phyloP scores from a whole-genome alignment of 2,113 vertebrate genomes.

The Vidua macroura region DNA sequence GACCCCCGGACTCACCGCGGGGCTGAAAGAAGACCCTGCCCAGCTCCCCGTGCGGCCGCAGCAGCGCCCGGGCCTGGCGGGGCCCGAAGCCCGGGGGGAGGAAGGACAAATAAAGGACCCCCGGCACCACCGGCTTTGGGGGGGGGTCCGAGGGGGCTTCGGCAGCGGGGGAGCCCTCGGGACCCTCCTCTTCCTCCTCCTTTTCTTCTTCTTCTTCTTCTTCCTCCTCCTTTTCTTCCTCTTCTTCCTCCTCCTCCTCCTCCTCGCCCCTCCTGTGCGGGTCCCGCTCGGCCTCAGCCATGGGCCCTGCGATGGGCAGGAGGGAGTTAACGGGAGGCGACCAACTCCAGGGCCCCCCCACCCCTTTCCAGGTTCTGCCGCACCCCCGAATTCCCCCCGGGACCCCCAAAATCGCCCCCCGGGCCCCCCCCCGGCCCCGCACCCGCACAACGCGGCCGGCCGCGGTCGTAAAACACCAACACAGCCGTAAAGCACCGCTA shows the following conservation, averaged over 20 bases:
- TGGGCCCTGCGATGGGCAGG: not conserved
- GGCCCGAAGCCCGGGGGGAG: not conserved
- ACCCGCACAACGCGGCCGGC: too few species aligned
- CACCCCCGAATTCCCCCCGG: not conserved
- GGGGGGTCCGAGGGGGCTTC: not conserved
- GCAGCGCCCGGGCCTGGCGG: not conserved
- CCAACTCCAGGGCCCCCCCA: too few species aligned
- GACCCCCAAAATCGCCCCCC: not conserved
- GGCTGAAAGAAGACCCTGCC: not conserved
- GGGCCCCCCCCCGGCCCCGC: too few species aligned
- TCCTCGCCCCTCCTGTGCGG: not conserved
- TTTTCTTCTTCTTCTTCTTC: not conserved
- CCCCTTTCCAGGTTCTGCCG: too few species aligned
- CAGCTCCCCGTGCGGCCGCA: not conserved
- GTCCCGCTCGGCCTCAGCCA: not conserved
- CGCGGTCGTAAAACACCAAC: too few species aligned
- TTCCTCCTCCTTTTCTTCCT: fast-evolving
- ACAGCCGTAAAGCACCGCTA: too few species aligned
- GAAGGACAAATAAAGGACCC: not conserved
- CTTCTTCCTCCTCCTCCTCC: not conserved
- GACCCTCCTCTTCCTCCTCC: not conserved
- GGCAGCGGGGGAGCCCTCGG: not conserved
- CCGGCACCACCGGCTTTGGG: not conserved
- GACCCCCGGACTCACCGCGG: not conserved
- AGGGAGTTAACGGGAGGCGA: not conserved